These are phyloP conservation scores for Mus caroli DNA, from an alignment of 2,797 vertebrate genomes.

Conservation along the genomic window DNA sequence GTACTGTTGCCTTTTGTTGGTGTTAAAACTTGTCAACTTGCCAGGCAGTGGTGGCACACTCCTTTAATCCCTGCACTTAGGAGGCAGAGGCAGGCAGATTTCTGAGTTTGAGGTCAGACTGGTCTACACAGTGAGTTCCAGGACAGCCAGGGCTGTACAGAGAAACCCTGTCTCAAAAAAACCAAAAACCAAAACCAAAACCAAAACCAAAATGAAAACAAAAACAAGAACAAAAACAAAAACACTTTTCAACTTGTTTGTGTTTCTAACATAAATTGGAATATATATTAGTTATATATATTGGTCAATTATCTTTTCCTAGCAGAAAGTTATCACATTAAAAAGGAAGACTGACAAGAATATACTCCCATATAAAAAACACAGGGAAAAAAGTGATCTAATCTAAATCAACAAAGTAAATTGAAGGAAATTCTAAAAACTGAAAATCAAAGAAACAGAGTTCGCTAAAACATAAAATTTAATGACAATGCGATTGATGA, in stretches of 20 bases:
- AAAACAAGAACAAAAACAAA: background rate
- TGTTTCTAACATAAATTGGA: slow-evolving; percentile 7
- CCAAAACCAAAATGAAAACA: too few relatives aligned
- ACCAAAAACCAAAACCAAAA: too few relatives aligned
- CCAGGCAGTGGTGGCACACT: too few relatives aligned
- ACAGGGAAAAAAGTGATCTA: background rate
- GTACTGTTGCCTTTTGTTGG: slow-evolving; percentile 21
- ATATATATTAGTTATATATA: background rate
- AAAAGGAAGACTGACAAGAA: background rate
- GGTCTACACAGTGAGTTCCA: too few relatives aligned
- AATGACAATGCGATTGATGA: slow-evolving; percentile 10
- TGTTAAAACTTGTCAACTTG: slow-evolving; percentile 33
- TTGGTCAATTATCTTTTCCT: background rate
- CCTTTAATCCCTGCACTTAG: too few relatives aligned
- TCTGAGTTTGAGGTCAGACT: too few relatives aligned
- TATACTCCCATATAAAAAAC: background rate
- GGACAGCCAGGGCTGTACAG: too few relatives aligned
- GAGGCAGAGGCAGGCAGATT: too few relatives aligned
- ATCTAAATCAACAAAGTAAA: slow-evolving; percentile 26
- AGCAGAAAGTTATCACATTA: background rate
- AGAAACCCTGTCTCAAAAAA: too few relatives aligned
- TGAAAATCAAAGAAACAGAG: background rate
- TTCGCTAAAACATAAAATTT: background rate
- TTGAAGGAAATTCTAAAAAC: slow-evolving; percentile 37
- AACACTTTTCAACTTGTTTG: background rate